phyloP scores from a whole-genome alignment of 1,140 invertebrate genomes.

The Drosophila sp. region DNA sequence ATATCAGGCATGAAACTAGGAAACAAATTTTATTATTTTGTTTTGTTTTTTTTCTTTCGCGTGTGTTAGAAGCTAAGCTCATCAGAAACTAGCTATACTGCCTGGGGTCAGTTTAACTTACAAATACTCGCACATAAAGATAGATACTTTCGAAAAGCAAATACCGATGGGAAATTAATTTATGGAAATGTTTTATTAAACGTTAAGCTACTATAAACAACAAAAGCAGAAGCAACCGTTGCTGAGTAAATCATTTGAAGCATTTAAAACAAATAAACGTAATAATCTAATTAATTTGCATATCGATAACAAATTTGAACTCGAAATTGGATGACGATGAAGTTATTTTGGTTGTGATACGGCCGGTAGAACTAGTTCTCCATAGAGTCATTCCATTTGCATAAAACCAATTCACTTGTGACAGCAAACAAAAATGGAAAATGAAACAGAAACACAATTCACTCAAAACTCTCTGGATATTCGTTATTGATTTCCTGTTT shows the following conservation, averaged over 20 bases:
- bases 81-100: slow-evolving; percentile 31
- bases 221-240: slow-evolving; percentile 31
- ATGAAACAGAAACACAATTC: slow-evolving; percentile 21
- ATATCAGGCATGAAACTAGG: slow-evolving; percentile 41
- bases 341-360: slow-evolving; percentile 23
- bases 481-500: slow-evolving; percentile 45
- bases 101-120: slow-evolving; percentile 45
- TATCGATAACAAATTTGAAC: slow-evolving; percentile 25
- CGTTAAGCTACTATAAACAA: slow-evolving; percentile 51
- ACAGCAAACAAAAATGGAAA: not conserved
- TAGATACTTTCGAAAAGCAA: slow-evolving; percentile 46
- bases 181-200: slow-evolving; percentile 61
- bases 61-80: slow-evolving; percentile 39
- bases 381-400: slow-evolving; percentile 46
- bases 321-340: slow-evolving; percentile 25
- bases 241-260: slow-evolving; percentile 70
- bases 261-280: slow-evolving; percentile 57
- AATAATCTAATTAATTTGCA: slow-evolving; percentile 71
- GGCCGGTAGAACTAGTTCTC: slow-evolving; percentile 47
- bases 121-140: not conserved
- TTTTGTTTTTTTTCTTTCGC: slow-evolving; percentile 35
- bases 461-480: slow-evolving; percentile 8
- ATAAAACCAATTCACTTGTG: slow-evolving; percentile 56
- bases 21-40: slow-evolving; percentile 49
- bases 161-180: slow-evolving; percentile 41